These are phyloP conservation scores for Sceloporus tristichus DNA, from an alignment of 2,113 vertebrate species.

Conservation along the genomic window DNA sequence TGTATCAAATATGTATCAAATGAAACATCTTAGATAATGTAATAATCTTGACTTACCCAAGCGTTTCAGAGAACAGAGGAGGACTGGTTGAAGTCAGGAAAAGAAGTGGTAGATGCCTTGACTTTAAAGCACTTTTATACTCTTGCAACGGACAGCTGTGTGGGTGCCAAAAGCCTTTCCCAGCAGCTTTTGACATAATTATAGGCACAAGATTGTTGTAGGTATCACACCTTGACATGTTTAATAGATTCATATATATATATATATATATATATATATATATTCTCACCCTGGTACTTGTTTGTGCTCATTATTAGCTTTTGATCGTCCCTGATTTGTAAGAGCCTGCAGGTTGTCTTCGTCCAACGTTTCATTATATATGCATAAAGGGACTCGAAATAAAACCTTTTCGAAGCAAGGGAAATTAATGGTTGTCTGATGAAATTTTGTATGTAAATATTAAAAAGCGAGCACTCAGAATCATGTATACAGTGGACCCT, in stretches of 20 bases:
- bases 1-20: too few species aligned
- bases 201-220: background rate
- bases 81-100: background rate
- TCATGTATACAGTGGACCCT: too few species aligned
- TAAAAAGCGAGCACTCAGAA: too few species aligned
- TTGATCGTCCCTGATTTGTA: background rate
- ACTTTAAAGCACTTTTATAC: conserved; percentile 6
- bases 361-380: background rate
- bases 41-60: background rate
- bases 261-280: background rate
- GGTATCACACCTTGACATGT: background rate
- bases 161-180: background rate
- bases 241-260: background rate
- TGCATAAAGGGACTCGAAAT: background rate
- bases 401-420: background rate
- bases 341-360: background rate
- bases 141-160: background rate
- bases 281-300: background rate
- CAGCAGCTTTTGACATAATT: background rate
- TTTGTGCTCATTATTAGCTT: conserved; percentile 25
- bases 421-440: background rate
- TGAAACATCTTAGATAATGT: background rate
- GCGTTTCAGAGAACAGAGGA: background rate
- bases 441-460: too few species aligned
- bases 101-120: too few species aligned